Evolutionary conservation across 1,140 invertebrate species (phyloP).

Genomic region (Anthonomus grandis): DNA sequence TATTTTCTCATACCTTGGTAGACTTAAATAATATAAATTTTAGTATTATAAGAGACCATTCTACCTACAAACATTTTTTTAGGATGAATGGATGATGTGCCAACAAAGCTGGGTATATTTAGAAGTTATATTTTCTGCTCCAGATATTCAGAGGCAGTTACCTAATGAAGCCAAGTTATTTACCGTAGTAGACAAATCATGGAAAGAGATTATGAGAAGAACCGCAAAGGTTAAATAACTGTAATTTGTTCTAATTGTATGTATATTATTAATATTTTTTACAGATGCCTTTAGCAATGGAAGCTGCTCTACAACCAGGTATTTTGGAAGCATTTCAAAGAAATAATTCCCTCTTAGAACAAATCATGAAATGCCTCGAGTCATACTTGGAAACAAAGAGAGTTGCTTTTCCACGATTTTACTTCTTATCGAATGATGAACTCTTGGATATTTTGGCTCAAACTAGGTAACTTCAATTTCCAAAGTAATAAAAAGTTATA

Average conservation of each 20-base stretch:
- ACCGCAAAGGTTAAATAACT: slow-evolving; percentile 58
- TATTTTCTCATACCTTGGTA: slow-evolving; percentile 75
- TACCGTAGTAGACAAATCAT: slow-evolving; percentile 78
- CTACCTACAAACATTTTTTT: slow-evolving; percentile 35
- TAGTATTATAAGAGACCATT: too few species aligned
- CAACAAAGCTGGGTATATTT: slow-evolving; percentile 85
- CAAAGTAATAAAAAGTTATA: too few species aligned
- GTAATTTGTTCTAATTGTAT: neutral
- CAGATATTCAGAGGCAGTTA: slow-evolving; percentile 83
- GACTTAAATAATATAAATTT: slow-evolving; percentile 18
- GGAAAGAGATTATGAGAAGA: slow-evolving; percentile 79
- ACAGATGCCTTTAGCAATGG: slow-evolving; percentile 68
- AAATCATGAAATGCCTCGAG: slow-evolving; percentile 78
- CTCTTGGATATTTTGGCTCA: slow-evolving; percentile 88
- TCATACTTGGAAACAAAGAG: slow-evolving; percentile 84
- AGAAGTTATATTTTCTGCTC: slow-evolving; percentile 85
- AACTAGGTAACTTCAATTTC: slow-evolving; percentile 45
- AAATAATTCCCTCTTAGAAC: slow-evolving; percentile 74
- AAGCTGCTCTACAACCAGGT: slow-evolving; percentile 61
- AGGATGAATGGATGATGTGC: slow-evolving; percentile 82
- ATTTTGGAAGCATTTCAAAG: slow-evolving; percentile 68
- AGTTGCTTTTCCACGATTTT: slow-evolving; percentile 86
- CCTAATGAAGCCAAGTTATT: slow-evolving; percentile 83
- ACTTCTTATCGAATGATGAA: slow-evolving; percentile 93
- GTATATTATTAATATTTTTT: neutral